Conservation (phyloP, 53 echinoderm and acorn worm species). For the Mesocentrotus franciscanus region DNA sequence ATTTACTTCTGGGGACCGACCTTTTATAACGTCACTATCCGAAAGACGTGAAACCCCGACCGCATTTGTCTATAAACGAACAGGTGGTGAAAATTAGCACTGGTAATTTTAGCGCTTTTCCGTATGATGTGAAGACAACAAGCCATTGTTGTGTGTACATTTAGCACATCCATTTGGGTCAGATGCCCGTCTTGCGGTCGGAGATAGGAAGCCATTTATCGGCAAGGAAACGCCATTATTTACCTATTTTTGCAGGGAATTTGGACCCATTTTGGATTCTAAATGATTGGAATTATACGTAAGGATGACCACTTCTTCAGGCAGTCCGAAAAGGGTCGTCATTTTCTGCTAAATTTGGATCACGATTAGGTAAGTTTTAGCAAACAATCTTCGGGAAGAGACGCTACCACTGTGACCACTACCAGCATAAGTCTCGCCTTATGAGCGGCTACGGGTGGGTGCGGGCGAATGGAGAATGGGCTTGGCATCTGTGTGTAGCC, state of each 20-base stretch:
- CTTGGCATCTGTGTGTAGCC: not conserved
- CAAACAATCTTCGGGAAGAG: not conserved
- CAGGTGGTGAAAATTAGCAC: not conserved
- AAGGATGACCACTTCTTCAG: not conserved
- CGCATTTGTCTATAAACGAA: not conserved
- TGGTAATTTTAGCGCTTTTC: not conserved
- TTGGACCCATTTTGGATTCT: slow-evolving; percentile 20
- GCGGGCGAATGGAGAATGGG: not conserved
- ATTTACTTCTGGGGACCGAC: no score
- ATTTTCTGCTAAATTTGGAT: not conserved
- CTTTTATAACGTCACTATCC: no score
- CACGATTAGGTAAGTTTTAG: slow-evolving; percentile 1
- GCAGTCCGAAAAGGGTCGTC: not conserved
- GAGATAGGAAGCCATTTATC: not conserved
- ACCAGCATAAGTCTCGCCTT: not conserved
- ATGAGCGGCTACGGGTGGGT: slow-evolving; percentile 9
- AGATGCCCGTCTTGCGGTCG: not conserved
- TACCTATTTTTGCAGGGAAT: not conserved
- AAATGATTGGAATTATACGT: slow-evolving; percentile 10
- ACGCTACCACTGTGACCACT: not conserved
- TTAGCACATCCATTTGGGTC: not conserved
- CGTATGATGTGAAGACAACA: not conserved
- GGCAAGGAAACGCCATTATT: slow-evolving; percentile 2
- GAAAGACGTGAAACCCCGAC: no score
- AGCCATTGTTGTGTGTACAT: not conserved